Conservation (phyloP, 2,888 invertebrate genomes). For the Hydrotaea cyrtoneurina region DNA sequence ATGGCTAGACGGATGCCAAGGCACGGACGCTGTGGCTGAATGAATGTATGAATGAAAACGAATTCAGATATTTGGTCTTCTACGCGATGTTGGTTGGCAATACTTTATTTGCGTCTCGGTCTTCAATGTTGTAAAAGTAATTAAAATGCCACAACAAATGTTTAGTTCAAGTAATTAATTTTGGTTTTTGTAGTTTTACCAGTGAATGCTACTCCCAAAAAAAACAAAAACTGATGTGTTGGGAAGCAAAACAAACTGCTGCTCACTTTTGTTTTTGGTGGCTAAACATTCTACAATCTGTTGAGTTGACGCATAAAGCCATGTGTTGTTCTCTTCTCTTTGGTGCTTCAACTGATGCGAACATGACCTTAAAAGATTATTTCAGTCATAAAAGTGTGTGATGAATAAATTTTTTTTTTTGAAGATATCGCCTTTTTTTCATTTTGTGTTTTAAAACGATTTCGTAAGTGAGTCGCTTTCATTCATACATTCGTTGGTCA, state of each 20-base stretch:
- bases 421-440: background rate
- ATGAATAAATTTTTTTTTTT: background rate
- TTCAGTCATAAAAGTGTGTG: constrained; percentile 33
- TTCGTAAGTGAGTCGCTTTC: background rate
- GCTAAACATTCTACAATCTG: constrained; percentile 6
- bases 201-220: background rate
- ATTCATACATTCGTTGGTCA: background rate
- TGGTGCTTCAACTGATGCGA: constrained; percentile 13
- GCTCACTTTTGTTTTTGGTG: too few species aligned
- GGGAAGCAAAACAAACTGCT: background rate
- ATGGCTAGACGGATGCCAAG: background rate
- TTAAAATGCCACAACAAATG: constrained; percentile 62
- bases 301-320: constrained; percentile 53
- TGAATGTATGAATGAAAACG: constrained; percentile 38
- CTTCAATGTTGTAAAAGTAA: constrained; percentile 51
- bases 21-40: background rate
- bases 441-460: background rate
- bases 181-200: constrained; percentile 18
- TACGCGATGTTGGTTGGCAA: constrained; percentile 35
- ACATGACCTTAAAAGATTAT: constrained; percentile 57
- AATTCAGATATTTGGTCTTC: constrained; percentile 10
- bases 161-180: constrained; percentile 55
- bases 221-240: background rate
- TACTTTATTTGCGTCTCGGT: background rate
- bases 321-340: constrained; percentile 24